These are phyloP conservation scores for Oostethus manadensis DNA, from an alignment of 2,113 vertebrate species.

Conservation along the genomic window DNA sequence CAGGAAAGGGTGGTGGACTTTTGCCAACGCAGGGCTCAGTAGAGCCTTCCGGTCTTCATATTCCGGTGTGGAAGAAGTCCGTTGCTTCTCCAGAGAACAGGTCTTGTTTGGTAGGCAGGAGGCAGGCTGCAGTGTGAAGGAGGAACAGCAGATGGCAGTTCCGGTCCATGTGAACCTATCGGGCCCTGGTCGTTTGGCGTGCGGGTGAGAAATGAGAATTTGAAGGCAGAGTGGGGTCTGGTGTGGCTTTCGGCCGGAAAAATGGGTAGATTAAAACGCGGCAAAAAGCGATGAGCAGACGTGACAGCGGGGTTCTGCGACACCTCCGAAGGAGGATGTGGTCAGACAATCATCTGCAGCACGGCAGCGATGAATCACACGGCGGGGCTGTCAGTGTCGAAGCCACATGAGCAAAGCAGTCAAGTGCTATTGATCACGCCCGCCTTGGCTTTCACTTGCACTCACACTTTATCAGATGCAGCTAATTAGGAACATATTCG, in stretches of 20 bases:
- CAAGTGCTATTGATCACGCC: conserved; percentile 64
- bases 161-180: conserved; percentile 19
- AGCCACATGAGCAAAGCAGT: conserved; percentile 48
- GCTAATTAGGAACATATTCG: conserved; percentile 70
- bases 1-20: too few relatives aligned
- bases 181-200: background rate
- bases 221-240: conserved; percentile 35
- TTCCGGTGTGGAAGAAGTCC: too few relatives aligned
- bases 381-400: conserved; percentile 52
- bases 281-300: conserved; percentile 41
- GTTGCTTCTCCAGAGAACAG: too few relatives aligned
- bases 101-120: background rate
- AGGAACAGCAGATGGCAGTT: conserved; percentile 62
- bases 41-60: too few relatives aligned
- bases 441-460: conserved; percentile 64
- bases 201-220: conserved; percentile 26
- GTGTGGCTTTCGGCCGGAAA: conserved; percentile 12
- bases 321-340: conserved; percentile 61
- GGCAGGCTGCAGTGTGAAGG: conserved; percentile 24
- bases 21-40: too few relatives aligned
- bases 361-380: conserved; percentile 54
- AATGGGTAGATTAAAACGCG: conserved; percentile 35
- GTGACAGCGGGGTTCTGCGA: conserved; percentile 45
- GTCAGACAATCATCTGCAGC: conserved; percentile 56
- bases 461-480: conserved; percentile 70